These are phyloP conservation scores for Hoplodrina ambigua DNA, from an alignment of 2,888 invertebrate species.

Conservation along the genomic window DNA sequence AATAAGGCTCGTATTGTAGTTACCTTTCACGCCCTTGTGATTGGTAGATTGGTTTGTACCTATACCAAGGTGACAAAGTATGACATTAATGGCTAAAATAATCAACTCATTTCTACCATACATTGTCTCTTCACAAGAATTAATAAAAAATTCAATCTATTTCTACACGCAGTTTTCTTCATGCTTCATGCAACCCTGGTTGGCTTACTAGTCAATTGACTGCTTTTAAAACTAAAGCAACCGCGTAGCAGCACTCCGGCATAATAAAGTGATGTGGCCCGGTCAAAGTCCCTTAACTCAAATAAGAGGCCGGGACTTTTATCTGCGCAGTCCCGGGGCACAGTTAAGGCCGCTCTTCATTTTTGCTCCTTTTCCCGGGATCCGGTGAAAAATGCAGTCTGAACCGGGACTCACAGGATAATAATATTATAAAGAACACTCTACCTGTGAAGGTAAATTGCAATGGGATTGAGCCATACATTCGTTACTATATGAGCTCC, in stretches of 20 bases:
- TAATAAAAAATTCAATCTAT: background rate
- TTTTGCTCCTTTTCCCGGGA: conserved; percentile 74
- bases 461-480: conserved; percentile 60
- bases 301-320: conserved; percentile 77
- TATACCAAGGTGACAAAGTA: background rate
- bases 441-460: conserved; percentile 70
- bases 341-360: conserved; percentile 75
- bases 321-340: conserved; percentile 73
- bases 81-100: background rate
- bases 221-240: conserved; percentile 43
- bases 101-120: too few species aligned
- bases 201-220: conserved; percentile 40
- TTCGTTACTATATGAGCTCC: conserved; percentile 63
- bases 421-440: conserved; percentile 77
- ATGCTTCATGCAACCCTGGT: conserved; percentile 14
- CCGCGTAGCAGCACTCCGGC: conserved; percentile 40
- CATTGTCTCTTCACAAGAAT: background rate
- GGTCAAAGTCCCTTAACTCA: conserved; percentile 77
- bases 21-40: background rate
- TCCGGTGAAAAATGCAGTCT: conserved; percentile 76
- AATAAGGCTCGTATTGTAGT: background rate
- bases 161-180: background rate
- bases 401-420: conserved; percentile 67
- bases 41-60: background rate
- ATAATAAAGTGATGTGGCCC: conserved; percentile 64